These are phyloP conservation scores for Apotomis turbidana DNA, from an alignment of 2,888 invertebrate genomes.

Conservation along the genomic window DNA sequence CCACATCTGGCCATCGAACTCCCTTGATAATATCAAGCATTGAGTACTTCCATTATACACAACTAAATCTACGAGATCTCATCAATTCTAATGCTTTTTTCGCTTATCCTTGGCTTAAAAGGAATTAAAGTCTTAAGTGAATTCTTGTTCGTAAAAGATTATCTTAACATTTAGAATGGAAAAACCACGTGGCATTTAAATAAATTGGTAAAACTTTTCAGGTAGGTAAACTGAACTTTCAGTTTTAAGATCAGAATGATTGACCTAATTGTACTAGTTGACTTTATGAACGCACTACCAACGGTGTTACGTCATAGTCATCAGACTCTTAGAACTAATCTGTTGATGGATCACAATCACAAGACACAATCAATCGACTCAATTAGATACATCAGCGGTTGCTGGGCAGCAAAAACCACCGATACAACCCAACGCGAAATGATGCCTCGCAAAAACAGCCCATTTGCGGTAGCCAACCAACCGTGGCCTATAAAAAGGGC, in stretches of 20 bases:
- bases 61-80: slow-evolving; percentile 11
- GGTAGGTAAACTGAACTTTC: slow-evolving; percentile 28
- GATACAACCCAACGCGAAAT: slow-evolving; percentile 25
- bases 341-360: slow-evolving; percentile 50
- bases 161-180: not conserved
- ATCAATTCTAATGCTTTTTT: slow-evolving; percentile 21
- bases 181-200: not conserved
- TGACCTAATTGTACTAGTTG: slow-evolving; percentile 53
- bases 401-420: slow-evolving; percentile 32
- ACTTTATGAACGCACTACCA: slow-evolving; percentile 37
- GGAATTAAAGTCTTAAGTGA: slow-evolving; percentile 22
- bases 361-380: slow-evolving; percentile 54
- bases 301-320: slow-evolving; percentile 55
- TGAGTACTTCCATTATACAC: slow-evolving; percentile 8
- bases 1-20: slow-evolving; percentile 34
- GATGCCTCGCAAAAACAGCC: slow-evolving; percentile 28
- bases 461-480: slow-evolving; percentile 27
- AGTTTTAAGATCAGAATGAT: slow-evolving; percentile 39
- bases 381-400: slow-evolving; percentile 49
- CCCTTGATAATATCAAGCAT: slow-evolving; percentile 32
- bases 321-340: slow-evolving; percentile 49
- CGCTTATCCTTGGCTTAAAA: slow-evolving; percentile 29
- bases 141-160: slow-evolving; percentile 19
- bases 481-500: slow-evolving; percentile 29
- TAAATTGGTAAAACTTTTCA: not conserved